Evolutionary conservation across 2,113 vertebrate genomes (phyloP), one percentile per base, ranked within the genome.

Genomic region (Bufo gargarizans): DNA sequence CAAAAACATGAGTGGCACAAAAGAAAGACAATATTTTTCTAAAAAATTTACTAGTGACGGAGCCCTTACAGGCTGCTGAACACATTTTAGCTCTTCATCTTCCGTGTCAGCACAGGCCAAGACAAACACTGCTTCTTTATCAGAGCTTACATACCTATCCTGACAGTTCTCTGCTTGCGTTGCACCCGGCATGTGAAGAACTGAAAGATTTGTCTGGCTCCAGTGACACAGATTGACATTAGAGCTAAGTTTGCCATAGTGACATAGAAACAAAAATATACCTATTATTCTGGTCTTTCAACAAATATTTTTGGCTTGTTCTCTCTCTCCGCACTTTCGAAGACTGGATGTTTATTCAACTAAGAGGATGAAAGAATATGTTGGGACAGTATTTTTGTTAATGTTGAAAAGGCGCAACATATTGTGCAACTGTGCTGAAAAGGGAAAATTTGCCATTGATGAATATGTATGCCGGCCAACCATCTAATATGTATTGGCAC

Each of bases 121-220:
- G 76, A 78, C 59, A 86, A 86, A 87, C 77, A 81, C 7, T 55
- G 12, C 5, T 72, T 19, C 77, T 80, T 56, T 80, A 71, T 76
- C 47, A 71, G 77, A 2, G 20, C n/a, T 81, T 5, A n/a, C 77
- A 87, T 87, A 71, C 77, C 86, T 87, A 58, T 79, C n/a, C 86
- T 16, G 63, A 80, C 61, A 69, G 77, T 49, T 69, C 86, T 33
- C 20, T 47, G 7, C 20, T 67, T 59, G 17, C 13, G 19, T 33
- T 77, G 53, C 55, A 77, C 33, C 45, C 17, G 19, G 50, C 22
- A 61, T 86, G 43, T 49, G 43, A n/a, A 59, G 63, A 69, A 56
- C 63, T 87, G 77, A 81, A 33, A 71, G 63, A 47, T 56, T 65
- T 58, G 59, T 19, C 59, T 80, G 61, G 79, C 76, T n/a, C 76